phyloP scores from a whole-genome alignment of 2,113 vertebrate genomes.

The Climacteris rufus region DNA sequence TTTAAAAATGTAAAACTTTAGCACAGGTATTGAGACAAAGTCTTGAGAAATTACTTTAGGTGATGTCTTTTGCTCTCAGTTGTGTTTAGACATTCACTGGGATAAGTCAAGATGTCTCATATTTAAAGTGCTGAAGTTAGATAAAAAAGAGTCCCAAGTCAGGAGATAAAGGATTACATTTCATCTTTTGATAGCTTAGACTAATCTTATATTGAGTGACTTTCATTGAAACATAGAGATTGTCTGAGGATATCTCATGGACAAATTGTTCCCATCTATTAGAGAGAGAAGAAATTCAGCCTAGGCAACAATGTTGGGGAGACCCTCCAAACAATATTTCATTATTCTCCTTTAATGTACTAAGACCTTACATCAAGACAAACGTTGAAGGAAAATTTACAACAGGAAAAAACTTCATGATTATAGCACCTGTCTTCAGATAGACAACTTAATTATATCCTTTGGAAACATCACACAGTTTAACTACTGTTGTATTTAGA shows the following conservation, averaged over 20 bases:
- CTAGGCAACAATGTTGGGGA: neutral
- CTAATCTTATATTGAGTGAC: neutral
- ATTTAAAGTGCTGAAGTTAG: neutral
- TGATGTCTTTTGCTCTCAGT: neutral
- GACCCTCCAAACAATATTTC: neutral
- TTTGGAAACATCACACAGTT: neutral
- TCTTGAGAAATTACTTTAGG: neutral
- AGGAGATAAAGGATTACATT: neutral
- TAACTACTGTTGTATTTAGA: neutral
- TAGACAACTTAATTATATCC: neutral
- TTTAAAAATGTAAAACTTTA: neutral
- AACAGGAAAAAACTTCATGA: neutral
- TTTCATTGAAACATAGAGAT: neutral
- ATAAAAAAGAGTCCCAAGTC: neutral
- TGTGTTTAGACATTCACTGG: neutral
- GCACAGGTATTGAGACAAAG: neutral
- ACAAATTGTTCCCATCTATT: neutral
- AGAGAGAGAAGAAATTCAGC: neutral
- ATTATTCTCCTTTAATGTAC: neutral
- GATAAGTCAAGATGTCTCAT: neutral
- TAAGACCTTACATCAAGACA: neutral
- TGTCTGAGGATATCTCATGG: neutral
- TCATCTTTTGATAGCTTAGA: neutral
- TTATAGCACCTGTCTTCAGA: neutral
- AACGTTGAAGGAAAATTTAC: neutral